These are phyloP conservation scores for Drosophila insularis DNA, from an alignment of 1,140 invertebrate species.

Conservation along the genomic window DNA sequence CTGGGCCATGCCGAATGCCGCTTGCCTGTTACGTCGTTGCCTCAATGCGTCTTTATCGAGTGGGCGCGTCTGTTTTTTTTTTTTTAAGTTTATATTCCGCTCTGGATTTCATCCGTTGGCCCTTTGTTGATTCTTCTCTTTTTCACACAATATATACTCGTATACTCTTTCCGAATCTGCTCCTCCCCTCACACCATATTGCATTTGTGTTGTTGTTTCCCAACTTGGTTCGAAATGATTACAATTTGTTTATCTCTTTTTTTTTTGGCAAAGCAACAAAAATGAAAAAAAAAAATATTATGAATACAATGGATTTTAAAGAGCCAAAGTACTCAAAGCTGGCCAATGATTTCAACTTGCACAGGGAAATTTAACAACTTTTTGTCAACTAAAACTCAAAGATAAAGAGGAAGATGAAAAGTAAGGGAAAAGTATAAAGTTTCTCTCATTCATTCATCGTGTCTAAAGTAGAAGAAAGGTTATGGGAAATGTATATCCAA, in stretches of 20 bases:
- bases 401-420: not conserved
- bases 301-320: constrained; percentile 11
- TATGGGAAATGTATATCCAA: too few relatives aligned
- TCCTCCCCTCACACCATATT: constrained; percentile 1
- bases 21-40: not conserved
- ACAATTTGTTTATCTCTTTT: constrained; percentile 27
- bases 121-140: constrained; percentile 25
- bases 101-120: constrained; percentile 32
- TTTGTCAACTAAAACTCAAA: not conserved
- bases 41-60: constrained; percentile 16
- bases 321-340: not conserved
- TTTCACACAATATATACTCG: not conserved
- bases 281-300: constrained; percentile 2
- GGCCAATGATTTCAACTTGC: not conserved
- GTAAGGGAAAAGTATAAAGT: too few relatives aligned
- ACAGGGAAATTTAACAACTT: not conserved
- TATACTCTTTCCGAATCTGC: not conserved
- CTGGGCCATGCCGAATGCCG: not conserved
- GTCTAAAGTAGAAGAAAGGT: too few relatives aligned
- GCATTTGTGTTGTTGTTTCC: constrained; percentile 1
- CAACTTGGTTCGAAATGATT: constrained; percentile 59
- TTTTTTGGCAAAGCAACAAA: not conserved
- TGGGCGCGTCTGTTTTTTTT: constrained; percentile 48
- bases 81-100: constrained; percentile 32
- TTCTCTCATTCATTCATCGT: not conserved